Base-by-base conservation (phyloP, 2,888 invertebrate species). In the Ormia ochracea region DNA sequence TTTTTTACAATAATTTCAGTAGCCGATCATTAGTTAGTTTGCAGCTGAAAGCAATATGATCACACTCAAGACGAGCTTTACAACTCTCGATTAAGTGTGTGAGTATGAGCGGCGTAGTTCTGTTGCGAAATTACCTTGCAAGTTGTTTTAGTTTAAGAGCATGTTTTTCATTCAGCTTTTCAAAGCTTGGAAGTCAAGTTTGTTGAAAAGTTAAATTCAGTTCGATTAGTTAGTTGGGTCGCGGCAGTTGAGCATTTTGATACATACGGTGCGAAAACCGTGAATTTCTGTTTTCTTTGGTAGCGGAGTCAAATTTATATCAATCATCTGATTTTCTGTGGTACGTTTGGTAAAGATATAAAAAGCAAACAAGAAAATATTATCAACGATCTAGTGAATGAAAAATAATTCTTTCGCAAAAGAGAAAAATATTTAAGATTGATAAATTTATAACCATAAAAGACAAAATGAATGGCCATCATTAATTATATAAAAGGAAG, bases 221-320 rank as follows among this genome's bases (percentile, higher is more conserved):
- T 86, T 86, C 84, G 82, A 78, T 84, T 84, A 85, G 84, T 85
- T 79, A 85, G 85, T 87, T 86, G 84, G 88, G 79, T 81, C 87
- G 80, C 77, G 73, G 73, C 77, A 74, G 69, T 81, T 77, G 81
- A 58, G 58, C 38, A 54, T 69, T 74, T 48, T 52, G 73, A 36
- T 69, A 59, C 74, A 77, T 68, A 77, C 77, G 81, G 77, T 75
- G 75, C 70, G 70, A 75, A 70, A 78, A 76, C 72, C 76, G 72
- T 66, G 61, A 76, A 75, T 80, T 80, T 80, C 61, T 80, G 76
- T 79, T 79, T n/a, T n/a, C n/a, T n/a, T 79, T 79, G 75, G 75
- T 59, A 75, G 79, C 76, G 76, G 66, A 76, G 63, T 63, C 65
- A 73, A 81, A 74, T 81, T 68, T 65, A 31, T 48, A 58, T 23